Conservation (phyloP, 2,888 invertebrate genomes). For the Mechanitis messenoides region DNA sequence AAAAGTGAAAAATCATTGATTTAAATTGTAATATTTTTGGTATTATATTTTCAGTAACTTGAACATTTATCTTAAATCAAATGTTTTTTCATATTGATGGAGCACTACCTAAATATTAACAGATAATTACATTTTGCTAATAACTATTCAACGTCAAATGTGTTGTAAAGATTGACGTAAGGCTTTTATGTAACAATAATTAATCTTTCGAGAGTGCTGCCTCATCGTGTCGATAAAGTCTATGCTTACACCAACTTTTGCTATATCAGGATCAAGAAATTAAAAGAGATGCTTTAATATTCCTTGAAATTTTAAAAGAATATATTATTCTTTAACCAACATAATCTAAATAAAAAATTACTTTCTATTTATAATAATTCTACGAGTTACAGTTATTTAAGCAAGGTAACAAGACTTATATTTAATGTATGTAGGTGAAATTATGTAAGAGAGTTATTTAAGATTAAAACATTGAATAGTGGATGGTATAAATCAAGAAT, state of each 20-base stretch:
- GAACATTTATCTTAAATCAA: too few relatives aligned
- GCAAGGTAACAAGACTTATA: background rate
- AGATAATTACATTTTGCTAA: constrained; percentile 31
- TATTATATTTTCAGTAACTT: too few relatives aligned
- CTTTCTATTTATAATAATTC: background rate
- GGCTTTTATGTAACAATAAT: constrained; percentile 66
- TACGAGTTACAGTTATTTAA: background rate
- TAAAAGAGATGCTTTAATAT: background rate
- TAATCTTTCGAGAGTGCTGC: constrained; percentile 53
- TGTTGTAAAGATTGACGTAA: constrained; percentile 52
- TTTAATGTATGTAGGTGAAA: background rate
- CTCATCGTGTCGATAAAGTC: constrained; percentile 45
- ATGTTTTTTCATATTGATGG: constrained; percentile 1
- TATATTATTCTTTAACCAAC: background rate
- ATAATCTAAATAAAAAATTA: background rate
- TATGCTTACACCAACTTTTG: background rate
- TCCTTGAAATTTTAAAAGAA: too few relatives aligned
- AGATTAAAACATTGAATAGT: constrained; percentile 20
- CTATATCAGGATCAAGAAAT: constrained; percentile 4
- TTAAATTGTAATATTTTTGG: too few relatives aligned
- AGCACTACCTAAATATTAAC: constrained; percentile 10
- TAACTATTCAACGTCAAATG: constrained; percentile 32
- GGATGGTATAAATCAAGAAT: constrained; percentile 43
- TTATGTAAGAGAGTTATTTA: constrained; percentile 3
- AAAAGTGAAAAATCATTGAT: too few relatives aligned